Base-by-base conservation (phyloP, 2,888 invertebrate species). In the Allygus modestus region DNA sequence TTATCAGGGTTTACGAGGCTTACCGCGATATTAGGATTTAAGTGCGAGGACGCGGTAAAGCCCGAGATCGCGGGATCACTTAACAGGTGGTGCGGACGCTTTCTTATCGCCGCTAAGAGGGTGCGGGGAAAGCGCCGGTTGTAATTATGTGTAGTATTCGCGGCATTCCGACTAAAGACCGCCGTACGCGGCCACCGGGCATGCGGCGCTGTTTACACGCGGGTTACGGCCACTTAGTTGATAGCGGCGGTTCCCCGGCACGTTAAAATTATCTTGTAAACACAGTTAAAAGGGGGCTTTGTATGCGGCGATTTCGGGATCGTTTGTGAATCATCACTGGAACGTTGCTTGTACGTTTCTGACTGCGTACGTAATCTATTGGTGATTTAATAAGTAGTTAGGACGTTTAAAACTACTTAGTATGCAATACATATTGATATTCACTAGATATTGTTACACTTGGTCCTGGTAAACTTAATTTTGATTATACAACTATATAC, bases 241-340 rank as follows among this genome's bases (percentile, higher is more conserved):
- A 65, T 65, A 65, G 28, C 65, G 12, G 17, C 5, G 28, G 28
- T 15, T 58, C 65, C 54, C 20, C 26, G 65, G 12, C 65, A 28
- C 65, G 28, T 65, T 65, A 65, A 65, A 26, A 65, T 23, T 54
- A 23, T 65, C 65, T 65, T 65, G 65, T 65, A 65, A 65, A 65
- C 65, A 65, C 65, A 0, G 65, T 58, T 23, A 23, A 58, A 58
- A 58, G 28, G 28, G 20, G 54, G 20, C 20, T 51, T 15, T 17
- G 51, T 15, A 17, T 54, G 54, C 54, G 54, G 54, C n/a, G n/a
- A 46, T 17, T 46, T 46, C 17, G 7, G 46, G 4, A 46, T 4
- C 12, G 46, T 46, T 46, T 12, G 12, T 46, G n/a, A 46, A 7
- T 17, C 46, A 17, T 37, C 4, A 37, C 4, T 37, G 37, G 37